These are phyloP conservation scores for Chymomyza procnemis DNA, from an alignment of 2,888 invertebrate species.

Conservation along the genomic window DNA sequence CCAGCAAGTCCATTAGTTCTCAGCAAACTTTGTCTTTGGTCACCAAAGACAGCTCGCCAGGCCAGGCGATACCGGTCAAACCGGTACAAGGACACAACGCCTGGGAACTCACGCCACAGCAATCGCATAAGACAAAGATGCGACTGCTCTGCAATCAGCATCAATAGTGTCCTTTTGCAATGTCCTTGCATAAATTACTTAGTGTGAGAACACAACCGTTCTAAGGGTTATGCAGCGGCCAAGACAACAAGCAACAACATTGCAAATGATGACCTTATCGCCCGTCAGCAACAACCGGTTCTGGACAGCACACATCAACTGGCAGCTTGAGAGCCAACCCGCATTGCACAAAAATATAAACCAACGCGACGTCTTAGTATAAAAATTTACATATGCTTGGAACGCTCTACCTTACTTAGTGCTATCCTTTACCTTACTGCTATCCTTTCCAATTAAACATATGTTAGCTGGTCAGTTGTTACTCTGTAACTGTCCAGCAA, in stretches of 20 bases:
- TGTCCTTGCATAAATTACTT: constrained; percentile 76
- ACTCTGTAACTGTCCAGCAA: constrained; percentile 11
- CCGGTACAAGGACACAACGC: constrained; percentile 61
- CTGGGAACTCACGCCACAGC: constrained; percentile 58
- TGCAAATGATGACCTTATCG: constrained; percentile 62
- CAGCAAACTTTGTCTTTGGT: constrained; percentile 55
- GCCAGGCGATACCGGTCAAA: constrained; percentile 66
- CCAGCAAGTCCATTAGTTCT: constrained; percentile 46
- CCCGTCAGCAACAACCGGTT: constrained; percentile 67
- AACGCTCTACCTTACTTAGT: constrained; percentile 25
- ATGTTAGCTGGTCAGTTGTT: constrained; percentile 49
- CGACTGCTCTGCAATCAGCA: constrained; percentile 23
- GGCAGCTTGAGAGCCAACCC: constrained; percentile 57
- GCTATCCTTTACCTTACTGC: constrained; percentile 15
- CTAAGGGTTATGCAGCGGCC: constrained; percentile 44
- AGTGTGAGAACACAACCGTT: constrained; percentile 64
- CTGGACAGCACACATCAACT: constrained; percentile 57
- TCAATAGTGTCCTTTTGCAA: constrained; percentile 74
- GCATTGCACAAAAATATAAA: constrained; percentile 37
- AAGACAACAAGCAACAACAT: constrained; percentile 4
- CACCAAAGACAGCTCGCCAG: constrained; percentile 57
- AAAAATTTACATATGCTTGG: constrained; percentile 41
- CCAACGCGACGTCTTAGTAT: background rate
- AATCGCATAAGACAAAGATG: constrained; percentile 23
- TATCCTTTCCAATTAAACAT: background rate